These are phyloP conservation scores for Oedothorax gibbosus DNA, from an alignment of 1,140 invertebrate genomes.

Conservation along the genomic window DNA sequence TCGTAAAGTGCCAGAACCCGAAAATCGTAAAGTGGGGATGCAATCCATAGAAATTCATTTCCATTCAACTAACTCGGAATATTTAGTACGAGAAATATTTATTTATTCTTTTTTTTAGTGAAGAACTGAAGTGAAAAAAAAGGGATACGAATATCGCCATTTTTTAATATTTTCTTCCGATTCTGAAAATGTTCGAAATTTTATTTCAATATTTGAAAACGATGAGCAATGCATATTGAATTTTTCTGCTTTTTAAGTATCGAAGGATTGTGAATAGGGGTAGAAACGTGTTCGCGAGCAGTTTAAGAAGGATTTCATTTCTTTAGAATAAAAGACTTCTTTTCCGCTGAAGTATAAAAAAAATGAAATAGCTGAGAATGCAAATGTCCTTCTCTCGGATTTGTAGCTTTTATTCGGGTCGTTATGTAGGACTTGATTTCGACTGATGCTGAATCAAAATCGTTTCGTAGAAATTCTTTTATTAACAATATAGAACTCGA, in stretches of 20 bases:
- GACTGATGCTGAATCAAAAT: no score
- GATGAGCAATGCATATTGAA: conserved; percentile 41
- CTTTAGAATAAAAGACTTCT: not conserved
- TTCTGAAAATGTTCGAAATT: not conserved
- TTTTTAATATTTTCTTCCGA: no score
- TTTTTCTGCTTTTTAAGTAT: not conserved
- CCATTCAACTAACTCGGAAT: conserved; percentile 23
- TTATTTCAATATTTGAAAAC: conserved; percentile 47
- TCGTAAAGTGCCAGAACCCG: no score
- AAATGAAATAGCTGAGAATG: conserved; percentile 3
- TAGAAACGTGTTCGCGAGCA: conserved; percentile 3
- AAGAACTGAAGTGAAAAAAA: not conserved
- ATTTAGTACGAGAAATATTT: conserved; percentile 30
- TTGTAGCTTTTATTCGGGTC: no score
- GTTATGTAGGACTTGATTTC: no score
- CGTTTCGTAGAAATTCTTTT: no score
- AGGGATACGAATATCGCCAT: not conserved
- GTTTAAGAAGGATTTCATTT: conserved; percentile 25
- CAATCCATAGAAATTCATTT: conserved; percentile 23
- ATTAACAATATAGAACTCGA: no score
- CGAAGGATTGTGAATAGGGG: not conserved
- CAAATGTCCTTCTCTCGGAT: not conserved
- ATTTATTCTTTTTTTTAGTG: conserved; percentile 25
- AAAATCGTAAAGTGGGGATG: not conserved
- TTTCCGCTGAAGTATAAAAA: not conserved